Evolutionary conservation across 1,140 invertebrate genomes (phyloP).

Genomic region (Caenorhabditis briggsae): DNA sequence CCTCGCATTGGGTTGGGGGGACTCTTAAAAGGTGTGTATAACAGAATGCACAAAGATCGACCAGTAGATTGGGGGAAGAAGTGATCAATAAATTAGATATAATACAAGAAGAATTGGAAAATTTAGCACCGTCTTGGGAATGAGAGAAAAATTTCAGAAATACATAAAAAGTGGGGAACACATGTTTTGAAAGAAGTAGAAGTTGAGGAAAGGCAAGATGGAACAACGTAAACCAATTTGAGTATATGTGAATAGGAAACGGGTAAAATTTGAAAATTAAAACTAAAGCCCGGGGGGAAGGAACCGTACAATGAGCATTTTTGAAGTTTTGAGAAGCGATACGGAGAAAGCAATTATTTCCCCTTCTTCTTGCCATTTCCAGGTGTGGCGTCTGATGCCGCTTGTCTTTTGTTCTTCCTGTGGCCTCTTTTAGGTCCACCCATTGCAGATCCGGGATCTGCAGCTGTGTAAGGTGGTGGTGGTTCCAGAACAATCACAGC

Average conservation of each 20-base stretch:
- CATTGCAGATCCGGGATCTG: slow-evolving; percentile 60
- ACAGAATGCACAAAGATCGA: background rate
- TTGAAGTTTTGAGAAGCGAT: background rate
- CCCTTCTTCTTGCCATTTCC: slow-evolving; percentile 46
- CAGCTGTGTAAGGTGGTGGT: slow-evolving; percentile 73
- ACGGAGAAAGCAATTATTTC: background rate
- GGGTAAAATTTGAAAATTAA: slow-evolving; percentile 11
- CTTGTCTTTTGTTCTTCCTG: slow-evolving; percentile 64
- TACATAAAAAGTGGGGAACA: background rate
- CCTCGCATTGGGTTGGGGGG: slow-evolving; percentile 5
- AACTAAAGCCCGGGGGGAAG: slow-evolving; percentile 47
- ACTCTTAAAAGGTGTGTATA: background rate
- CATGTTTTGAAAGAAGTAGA: slow-evolving; percentile 28
- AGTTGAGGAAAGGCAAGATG: slow-evolving; percentile 11
- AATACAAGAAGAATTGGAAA: slow-evolving; percentile 13
- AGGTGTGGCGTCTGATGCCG: slow-evolving; percentile 48
- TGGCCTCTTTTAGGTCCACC: slow-evolving; percentile 65
- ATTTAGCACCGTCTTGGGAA: slow-evolving; percentile 27
- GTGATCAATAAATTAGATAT: slow-evolving; percentile 46
- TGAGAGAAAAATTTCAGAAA: background rate
- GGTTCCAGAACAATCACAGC: slow-evolving; percentile 69
- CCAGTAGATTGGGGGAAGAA: background rate
- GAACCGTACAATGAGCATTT: slow-evolving; percentile 27
- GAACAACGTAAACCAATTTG: slow-evolving; percentile 18
- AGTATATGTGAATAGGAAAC: background rate